phyloP scores from a whole-genome alignment of 2,797 vertebrate species.

The Hippocampus kuda region DNA sequence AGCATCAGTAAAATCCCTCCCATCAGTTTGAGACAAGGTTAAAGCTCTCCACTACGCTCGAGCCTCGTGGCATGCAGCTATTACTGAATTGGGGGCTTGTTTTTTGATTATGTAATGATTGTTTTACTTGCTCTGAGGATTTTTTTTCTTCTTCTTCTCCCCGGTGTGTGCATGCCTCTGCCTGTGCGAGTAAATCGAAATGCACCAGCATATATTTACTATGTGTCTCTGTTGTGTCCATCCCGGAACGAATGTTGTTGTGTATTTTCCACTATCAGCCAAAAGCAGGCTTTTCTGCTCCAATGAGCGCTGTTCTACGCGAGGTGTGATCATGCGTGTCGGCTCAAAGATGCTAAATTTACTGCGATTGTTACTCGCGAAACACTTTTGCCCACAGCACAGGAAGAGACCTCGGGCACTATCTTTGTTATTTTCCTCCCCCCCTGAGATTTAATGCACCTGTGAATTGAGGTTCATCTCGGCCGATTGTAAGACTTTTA shows the following conservation, averaged over 20 bases:
- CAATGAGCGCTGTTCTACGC: conserved; percentile 27
- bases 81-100: conserved; percentile 5
- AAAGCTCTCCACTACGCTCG: background rate
- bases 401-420: conserved; percentile 13
- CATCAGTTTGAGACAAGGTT: conserved; percentile 8
- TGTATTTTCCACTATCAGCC: conserved; percentile 22
- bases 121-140: background rate
- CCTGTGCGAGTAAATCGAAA: conserved; percentile 1
- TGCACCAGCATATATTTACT: conserved; percentile 3
- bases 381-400: conserved; percentile 9
- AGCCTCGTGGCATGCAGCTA: conserved; percentile 2
- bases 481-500: conserved; percentile 23
- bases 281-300: conserved; percentile 39
- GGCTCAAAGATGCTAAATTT: conserved; percentile 39
- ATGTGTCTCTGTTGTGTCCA: background rate
- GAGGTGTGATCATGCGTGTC: conserved; percentile 32
- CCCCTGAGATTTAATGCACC: conserved; percentile 38
- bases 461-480: conserved; percentile 44
- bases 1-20: conserved; percentile 2
- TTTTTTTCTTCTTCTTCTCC: background rate
- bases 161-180: background rate
- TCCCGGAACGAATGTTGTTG: background rate
- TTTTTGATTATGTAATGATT: conserved; percentile 8
- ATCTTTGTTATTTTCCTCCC: conserved; percentile 42
- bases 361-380: conserved; percentile 21